Base-by-base conservation (phyloP, 2,888 invertebrate genomes). In the Epinotia bilunana region DNA sequence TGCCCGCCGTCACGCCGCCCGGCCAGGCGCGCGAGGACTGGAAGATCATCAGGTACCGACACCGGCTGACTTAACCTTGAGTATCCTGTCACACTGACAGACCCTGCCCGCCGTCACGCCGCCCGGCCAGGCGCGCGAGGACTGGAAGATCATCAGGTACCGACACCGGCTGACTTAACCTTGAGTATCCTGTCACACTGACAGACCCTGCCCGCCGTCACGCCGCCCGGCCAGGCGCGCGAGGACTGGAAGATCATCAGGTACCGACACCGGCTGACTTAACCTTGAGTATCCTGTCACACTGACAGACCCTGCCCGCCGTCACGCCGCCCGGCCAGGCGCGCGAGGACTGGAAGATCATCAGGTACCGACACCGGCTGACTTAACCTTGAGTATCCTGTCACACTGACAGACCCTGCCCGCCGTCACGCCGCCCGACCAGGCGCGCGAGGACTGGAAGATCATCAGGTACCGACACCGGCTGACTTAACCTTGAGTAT, bases 361-460 rank as follows among this genome's bases (percentile, higher is more conserved):
- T 99, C 81, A 83, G 94, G 94, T 92, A 74, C 57, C 49, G 0
- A 5, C n/a, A n/a, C n/a, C n/a, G n/a, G n/a, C 53, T 33, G 23
- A 28, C 23, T 28, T 3, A 28, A 28, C 23, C 23, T 28, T 28
- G n/a, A n/a, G n/a, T n/a, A n/a, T n/a, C n/a, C n/a, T n/a, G n/a
- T n/a, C n/a, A n/a, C n/a, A n/a, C n/a, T n/a, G n/a, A n/a, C 97
- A 98, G 92, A 98, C 99, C 0, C 93, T 97, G 49, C 94, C 95
- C 4, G 99, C 99, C 23, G 97, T 99, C 60, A 95, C 97, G 18
- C 98, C 99, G 75, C 99, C 99, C 0, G 99, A 99, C 58, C 94
- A 96, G 91, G 99, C 99, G 0, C 95, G 99, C 69, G 98, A 98
- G 84, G 99, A 99, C 93, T 99, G 99, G 99, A 99, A 99, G 95